phyloP scores from a whole-genome alignment of 1,140 invertebrate species.

The Plectus sambesii region DNA sequence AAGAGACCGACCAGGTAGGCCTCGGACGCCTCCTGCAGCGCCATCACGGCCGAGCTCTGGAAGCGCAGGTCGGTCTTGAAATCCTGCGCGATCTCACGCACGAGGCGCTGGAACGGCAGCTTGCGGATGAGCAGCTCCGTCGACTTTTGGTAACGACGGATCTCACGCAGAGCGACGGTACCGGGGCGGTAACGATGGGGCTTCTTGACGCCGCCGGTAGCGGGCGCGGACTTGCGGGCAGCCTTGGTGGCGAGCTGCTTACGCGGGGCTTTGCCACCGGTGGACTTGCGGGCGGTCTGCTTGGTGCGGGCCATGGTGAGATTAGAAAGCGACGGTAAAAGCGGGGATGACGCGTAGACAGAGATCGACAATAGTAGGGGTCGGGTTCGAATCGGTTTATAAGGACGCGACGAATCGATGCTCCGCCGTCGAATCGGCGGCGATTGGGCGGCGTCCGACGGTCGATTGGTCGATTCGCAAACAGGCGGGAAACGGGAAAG shows the following conservation, averaged over 20 bases:
- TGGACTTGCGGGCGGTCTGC: slow-evolving; percentile 62
- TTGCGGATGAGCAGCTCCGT: slow-evolving; percentile 61
- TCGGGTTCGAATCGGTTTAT: too few relatives aligned
- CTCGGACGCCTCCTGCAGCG: slow-evolving; percentile 69
- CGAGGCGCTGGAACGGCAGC: slow-evolving; percentile 50
- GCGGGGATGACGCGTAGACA: too few relatives aligned
- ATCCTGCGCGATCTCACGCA: slow-evolving; percentile 68
- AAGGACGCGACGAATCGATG: too few relatives aligned
- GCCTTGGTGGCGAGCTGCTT: slow-evolving; percentile 57
- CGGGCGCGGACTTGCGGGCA: slow-evolving; percentile 46
- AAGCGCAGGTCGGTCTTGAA: slow-evolving; percentile 64
- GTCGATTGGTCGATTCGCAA: too few relatives aligned
- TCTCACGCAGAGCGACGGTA: slow-evolving; percentile 48
- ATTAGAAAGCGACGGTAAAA: too few relatives aligned
- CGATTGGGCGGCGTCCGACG: too few relatives aligned
- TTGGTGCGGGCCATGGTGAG: slow-evolving; percentile 68
- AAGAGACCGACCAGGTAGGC: slow-evolving; percentile 73
- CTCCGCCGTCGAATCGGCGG: too few relatives aligned
- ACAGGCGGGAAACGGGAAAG: too few relatives aligned
- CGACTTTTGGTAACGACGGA: slow-evolving; percentile 56
- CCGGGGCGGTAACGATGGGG: slow-evolving; percentile 53
- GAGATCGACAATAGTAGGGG: too few relatives aligned
- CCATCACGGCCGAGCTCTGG: slow-evolving; percentile 58
- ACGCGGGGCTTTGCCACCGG: slow-evolving; percentile 51
- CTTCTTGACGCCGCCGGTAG: slow-evolving; percentile 29